Conservation (phyloP, 2,888 invertebrate species). For the Hirtodrosophila histrioides region DNA sequence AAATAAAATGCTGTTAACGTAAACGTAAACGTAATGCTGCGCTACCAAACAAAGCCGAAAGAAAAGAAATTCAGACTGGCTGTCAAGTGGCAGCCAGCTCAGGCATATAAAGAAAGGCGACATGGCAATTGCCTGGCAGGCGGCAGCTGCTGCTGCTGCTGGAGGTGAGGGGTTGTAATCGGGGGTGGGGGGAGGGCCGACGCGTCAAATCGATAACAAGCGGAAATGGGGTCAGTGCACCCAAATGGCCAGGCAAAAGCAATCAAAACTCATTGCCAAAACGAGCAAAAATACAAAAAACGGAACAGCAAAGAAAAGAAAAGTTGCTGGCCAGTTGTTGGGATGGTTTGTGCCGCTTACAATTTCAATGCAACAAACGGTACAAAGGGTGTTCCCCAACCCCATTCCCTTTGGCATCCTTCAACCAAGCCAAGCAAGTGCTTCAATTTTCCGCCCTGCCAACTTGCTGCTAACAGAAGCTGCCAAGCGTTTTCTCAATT, state of each 20-base stretch:
- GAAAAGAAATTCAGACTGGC: constrained; percentile 57
- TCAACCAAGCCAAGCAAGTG: constrained; percentile 48
- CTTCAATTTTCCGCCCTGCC: constrained; percentile 78
- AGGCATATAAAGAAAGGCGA: constrained; percentile 60
- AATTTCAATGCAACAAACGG: constrained; percentile 57
- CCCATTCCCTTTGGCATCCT: background rate
- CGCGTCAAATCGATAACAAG: constrained; percentile 78
- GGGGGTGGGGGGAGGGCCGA: too few species aligned
- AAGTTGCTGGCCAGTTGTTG: constrained; percentile 40
- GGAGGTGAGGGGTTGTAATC: background rate
- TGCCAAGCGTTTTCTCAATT: constrained; percentile 22
- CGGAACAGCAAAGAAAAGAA: constrained; percentile 11
- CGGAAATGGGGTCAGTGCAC: constrained; percentile 79
- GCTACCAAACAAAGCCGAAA: constrained; percentile 43
- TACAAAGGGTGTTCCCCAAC: constrained; percentile 12
- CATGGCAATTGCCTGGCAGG: constrained; percentile 57
- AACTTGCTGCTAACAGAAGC: constrained; percentile 46
- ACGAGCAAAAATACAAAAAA: constrained; percentile 36
- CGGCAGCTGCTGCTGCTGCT: constrained; percentile 8
- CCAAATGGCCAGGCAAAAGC: constrained; percentile 77
- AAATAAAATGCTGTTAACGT: constrained; percentile 62
- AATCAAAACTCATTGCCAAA: constrained; percentile 79
- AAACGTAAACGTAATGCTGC: constrained; percentile 55
- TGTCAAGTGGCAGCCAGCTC: constrained; percentile 71
- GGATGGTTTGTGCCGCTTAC: constrained; percentile 22